These are phyloP conservation scores for Trachelus tabidus DNA, from an alignment of 2,888 invertebrate species.

Conservation along the genomic window DNA sequence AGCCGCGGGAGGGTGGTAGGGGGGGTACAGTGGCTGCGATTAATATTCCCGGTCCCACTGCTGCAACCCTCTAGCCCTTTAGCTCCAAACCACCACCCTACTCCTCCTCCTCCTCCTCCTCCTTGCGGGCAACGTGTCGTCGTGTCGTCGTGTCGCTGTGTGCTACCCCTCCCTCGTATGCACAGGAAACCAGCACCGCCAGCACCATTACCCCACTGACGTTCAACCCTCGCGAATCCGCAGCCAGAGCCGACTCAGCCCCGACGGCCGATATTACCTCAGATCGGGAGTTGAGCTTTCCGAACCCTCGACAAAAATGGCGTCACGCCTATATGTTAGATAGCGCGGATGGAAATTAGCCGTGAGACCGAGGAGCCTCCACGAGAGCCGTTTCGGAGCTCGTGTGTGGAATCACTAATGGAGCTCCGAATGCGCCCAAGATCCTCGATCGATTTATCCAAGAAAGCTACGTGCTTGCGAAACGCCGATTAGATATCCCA, in stretches of 20 bases:
- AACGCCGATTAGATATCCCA: neutral
- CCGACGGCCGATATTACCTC: neutral
- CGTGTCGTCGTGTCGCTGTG: slow-evolving; percentile 16
- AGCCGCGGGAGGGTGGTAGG: slow-evolving; percentile 2
- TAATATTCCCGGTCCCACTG: slow-evolving; percentile 53
- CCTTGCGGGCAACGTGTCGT: slow-evolving; percentile 32
- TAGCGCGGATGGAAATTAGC: neutral
- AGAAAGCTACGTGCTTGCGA: neutral
- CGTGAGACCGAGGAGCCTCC: neutral
- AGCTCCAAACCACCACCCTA: neutral
- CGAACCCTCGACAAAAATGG: neutral
- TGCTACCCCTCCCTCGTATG: slow-evolving; percentile 9
- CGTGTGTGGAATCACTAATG: neutral
- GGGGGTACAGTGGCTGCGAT: slow-evolving; percentile 53
- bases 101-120: too few species aligned
- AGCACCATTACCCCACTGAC: neutral
- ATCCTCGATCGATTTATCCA: neutral
- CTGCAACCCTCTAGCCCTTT: neutral
- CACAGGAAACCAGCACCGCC: slow-evolving; percentile 10
- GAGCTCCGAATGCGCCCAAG: neutral
- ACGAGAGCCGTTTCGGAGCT: neutral
- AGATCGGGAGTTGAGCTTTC: neutral
- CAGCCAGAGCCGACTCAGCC: neutral
- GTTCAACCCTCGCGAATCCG: neutral
- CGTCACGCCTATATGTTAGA: neutral